Percentiles rank a stretch among this genome's conserved stretches.
phyloP scores from a whole-genome alignment of 2,888 invertebrate species.

The Leucophenga montana region DNA sequence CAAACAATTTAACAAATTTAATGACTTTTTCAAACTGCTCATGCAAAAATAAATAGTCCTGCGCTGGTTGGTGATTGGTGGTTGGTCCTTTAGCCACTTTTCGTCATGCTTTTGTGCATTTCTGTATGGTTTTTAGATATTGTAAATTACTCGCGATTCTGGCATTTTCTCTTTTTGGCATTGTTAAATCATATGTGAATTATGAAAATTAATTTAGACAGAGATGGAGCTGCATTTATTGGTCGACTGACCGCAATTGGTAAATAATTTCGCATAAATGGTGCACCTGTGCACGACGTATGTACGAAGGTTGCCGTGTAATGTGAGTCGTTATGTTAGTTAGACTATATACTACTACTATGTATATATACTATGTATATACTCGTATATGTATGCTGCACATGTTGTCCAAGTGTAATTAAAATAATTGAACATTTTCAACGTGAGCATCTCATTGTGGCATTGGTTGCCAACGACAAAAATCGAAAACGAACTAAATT shows the following conservation, averaged over 20 bases:
- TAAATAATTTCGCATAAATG: too few species aligned
- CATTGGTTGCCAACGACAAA: too few species aligned
- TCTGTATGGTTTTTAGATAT: not conserved
- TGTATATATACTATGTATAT: conserved; percentile 4
- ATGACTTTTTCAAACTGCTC: not conserved
- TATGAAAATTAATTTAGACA: conserved; percentile 60
- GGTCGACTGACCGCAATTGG: conserved; percentile 54
- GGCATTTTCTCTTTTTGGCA: not conserved
- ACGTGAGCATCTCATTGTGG: conserved; percentile 6
- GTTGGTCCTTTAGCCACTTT: not conserved
- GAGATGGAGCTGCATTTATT: conserved; percentile 41
- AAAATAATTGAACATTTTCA: conserved; percentile 55
- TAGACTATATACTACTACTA: not conserved
- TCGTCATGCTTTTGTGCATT: not conserved
- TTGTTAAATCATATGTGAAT: conserved; percentile 45
- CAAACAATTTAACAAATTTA: not conserved
- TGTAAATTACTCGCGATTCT: too few species aligned
- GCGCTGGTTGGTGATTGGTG: not conserved
- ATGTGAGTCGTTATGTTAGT: too few species aligned
- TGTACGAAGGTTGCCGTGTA: too few species aligned
- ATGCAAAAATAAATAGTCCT: too few species aligned
- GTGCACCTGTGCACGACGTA: conserved; percentile 25
- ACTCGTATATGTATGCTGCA: not conserved
- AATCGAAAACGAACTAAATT: not conserved
- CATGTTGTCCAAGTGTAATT: conserved; percentile 52